Percentiles rank a stretch among this genome's conserved stretches.
Conservation (phyloP, 2,888 invertebrate genomes). For the Drepanosiphum platanoidis region DNA sequence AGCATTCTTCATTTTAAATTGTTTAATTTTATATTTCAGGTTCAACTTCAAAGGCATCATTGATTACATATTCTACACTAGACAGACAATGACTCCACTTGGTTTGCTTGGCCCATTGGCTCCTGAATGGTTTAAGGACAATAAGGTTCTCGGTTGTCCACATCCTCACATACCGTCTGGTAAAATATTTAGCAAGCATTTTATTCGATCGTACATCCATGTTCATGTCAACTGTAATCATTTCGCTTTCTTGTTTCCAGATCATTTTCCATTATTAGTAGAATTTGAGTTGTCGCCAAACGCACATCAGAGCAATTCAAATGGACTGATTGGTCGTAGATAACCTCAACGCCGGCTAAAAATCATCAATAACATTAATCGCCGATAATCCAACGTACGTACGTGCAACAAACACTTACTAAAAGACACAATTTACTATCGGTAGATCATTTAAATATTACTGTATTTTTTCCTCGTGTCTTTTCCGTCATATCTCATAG, state of each 20-base stretch:
- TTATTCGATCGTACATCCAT: background rate
- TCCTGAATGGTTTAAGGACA: conserved; percentile 90
- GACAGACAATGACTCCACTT: conserved; percentile 92
- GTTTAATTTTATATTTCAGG: conserved; percentile 69
- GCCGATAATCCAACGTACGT: conserved; percentile 12
- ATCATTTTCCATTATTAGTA: conserved; percentile 91
- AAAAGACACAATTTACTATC: conserved; percentile 25
- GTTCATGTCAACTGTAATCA: background rate
- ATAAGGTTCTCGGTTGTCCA: conserved; percentile 97
- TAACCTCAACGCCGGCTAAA: conserved; percentile 70
- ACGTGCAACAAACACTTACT: conserved; percentile 16
- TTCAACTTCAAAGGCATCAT: conserved; percentile 99
- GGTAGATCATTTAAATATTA: conserved; percentile 45
- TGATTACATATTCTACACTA: conserved; percentile 99
- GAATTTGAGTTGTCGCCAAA: conserved; percentile 90
- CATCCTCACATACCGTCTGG: conserved; percentile 96
- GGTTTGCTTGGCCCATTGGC: conserved; percentile 95
- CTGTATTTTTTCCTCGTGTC: background rate
- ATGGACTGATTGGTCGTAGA: conserved; percentile 86
- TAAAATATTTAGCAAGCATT: conserved; percentile 65
- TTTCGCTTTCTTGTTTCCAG: conserved; percentile 69
- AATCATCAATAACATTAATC: conserved; percentile 20
- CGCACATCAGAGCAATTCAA: conserved; percentile 70
- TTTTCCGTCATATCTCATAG: conserved; percentile 3
- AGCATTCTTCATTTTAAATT: background rate